Base-by-base conservation (phyloP, 2,888 invertebrate species). In the Clusia tigrina region DNA sequence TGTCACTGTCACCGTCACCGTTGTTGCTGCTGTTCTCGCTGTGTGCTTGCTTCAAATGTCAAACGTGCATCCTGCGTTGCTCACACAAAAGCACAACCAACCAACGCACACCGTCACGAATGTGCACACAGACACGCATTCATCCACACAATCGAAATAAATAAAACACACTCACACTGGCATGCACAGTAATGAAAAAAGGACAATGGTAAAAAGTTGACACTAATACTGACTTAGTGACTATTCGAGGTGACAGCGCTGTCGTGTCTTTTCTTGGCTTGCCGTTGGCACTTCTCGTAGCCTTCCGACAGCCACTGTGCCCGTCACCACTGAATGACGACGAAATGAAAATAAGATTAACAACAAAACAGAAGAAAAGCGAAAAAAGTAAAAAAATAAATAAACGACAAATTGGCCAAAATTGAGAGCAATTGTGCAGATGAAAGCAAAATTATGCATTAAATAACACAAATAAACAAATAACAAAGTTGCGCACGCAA, bases 401-500 rank as follows among this genome's bases (percentile, higher is more conserved):
- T 2, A 37, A 9, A 59, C 53, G 15, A 53, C 18, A 59, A 57
- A 52, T 38, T 42, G 32, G 32, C 58, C 23, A 26, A 58, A 58
- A 62, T 58, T 62, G 58, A 54, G 46, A 58, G 37, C 20, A 58
- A 62, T 58, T 58, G 58, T 48, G 6, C 53, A 32, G 56, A 32
- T 37, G 55, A 55, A 55, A 48, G 23, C 23, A 1, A 57, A 52
- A 56, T 52, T 17, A 17, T 56, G 18, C n/a, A 52, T 56, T 52
- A 26, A 60, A 58, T 38, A 38, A 52, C 53, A 54, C 54, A 46
- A 26, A 25, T 6, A 17, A 54, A 46, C 12, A 54, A 18, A 37
- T n/a, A n/a, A n/a, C n/a, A 23, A 52, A 52, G n/a, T n/a, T n/a
- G 32, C 32, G 12, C 32, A 32, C 6, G 32, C 32, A 32, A 9